Evolutionary conservation across 2,113 vertebrate species (phyloP), one percentile per base, ranked within the genome.

Genomic region (Hipposideros armiger): DNA sequence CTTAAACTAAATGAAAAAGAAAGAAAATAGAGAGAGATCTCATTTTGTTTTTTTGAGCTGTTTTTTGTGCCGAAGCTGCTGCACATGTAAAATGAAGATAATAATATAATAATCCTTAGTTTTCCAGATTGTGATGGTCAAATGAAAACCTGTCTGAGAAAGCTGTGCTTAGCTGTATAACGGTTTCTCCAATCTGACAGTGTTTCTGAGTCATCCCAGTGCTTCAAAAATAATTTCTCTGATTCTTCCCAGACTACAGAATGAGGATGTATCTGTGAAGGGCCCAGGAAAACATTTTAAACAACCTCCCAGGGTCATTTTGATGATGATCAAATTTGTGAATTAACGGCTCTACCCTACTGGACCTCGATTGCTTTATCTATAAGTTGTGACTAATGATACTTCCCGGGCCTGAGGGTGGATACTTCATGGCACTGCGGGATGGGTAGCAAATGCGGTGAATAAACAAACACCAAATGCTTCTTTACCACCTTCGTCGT

Each of bases 1-100:
- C 80, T 89, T 42, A 32, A 36, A 81, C 30, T 17, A 86, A 66
- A 91, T 69, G 28, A 76, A 94, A 91, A 94, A 40, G 67, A 69
- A 73, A 94, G 60, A 54, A 58, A 45, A 62, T 28, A 82, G 52
- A 80, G 24, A 87, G 30, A 66, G 19, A n/a, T n/a, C 30, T 78
- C 67, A 20, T 86, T 73, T 83, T 60, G n/a, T 50, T 52, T 52
- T 85, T 70, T 78, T 47, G 13, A 69, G 16, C 2, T 17, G 5
- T 11, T 15, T 88, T 36, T 58, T 28, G 82, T 42, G 76, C 28
- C 1, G 7, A 58, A 50, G 40, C 82, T 78, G 54, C 28, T 73
- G 72, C 77, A 24, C 4, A 40, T 77, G 17, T 91, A 45, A 87
- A 52, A 40, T 40, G 47, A 58, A 32, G 28, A 72, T 56, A 50